Evolutionary conservation across 2,888 invertebrate species (phyloP).

Genomic region (Clivina fossor): DNA sequence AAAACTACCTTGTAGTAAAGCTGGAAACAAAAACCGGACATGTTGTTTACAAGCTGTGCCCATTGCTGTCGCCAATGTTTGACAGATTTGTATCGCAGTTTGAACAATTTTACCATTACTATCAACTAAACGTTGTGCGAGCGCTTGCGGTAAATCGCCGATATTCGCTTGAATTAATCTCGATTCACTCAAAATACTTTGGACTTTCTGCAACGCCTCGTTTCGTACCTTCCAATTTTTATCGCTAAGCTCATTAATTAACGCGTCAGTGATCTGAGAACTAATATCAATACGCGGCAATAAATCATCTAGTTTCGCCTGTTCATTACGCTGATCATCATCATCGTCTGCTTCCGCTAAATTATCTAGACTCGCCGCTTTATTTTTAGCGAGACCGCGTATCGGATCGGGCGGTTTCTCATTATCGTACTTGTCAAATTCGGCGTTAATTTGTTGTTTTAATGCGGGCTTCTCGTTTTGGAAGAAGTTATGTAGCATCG

Average conservation of each 20-base stretch:
- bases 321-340: conserved; percentile 54
- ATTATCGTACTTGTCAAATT: conserved; percentile 79
- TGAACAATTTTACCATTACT: conserved; percentile 92
- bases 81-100: conserved; percentile 79
- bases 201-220: conserved; percentile 74
- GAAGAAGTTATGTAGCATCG: conserved; percentile 72
- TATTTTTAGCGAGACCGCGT: conserved; percentile 57
- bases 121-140: conserved; percentile 78
- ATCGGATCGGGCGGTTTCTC: conserved; percentile 76
- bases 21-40: conserved; percentile 79
- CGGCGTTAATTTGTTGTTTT: conserved; percentile 80
- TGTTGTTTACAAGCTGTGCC: conserved; percentile 79
- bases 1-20: conserved; percentile 79
- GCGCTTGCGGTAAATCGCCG: conserved; percentile 80
- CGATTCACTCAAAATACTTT: conserved; percentile 70
- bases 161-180: conserved; percentile 80
- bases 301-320: conserved; percentile 66
- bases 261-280: conserved; percentile 75
- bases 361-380: conserved; percentile 61
- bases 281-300: conserved; percentile 81
- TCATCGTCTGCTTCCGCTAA: conserved; percentile 54
- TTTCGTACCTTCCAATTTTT: conserved; percentile 92
- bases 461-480: conserved; percentile 85
- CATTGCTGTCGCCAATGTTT: conserved; percentile 78
- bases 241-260: conserved; percentile 80